These are phyloP conservation scores for Larimichthys crocea DNA, from an alignment of 2,113 vertebrate genomes.

Conservation along the genomic window DNA sequence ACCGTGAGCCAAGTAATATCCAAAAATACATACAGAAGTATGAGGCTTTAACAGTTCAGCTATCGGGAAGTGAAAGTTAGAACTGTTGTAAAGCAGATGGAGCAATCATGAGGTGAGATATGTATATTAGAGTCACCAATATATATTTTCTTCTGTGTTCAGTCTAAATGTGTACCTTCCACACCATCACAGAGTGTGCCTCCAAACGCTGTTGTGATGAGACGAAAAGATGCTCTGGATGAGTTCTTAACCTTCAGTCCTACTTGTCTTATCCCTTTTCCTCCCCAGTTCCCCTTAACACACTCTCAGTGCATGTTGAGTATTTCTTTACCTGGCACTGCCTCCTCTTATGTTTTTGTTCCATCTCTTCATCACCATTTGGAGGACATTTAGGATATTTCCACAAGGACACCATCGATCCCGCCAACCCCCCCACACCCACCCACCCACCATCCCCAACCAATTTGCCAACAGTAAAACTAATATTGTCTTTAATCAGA, in stretches of 20 bases:
- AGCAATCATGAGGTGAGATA: conserved; percentile 5
- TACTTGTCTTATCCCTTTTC: conserved; percentile 25
- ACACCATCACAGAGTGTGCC: neutral
- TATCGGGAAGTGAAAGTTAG: conserved; percentile 15
- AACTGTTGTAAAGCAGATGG: conserved; percentile 29
- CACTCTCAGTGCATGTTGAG: conserved; percentile 24
- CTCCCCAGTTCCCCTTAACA: conserved; percentile 10
- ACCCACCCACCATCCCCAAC: conserved; percentile 61
- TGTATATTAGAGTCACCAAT: conserved; percentile 1
- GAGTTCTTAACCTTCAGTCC: conserved; percentile 39
- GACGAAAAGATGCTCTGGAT: conserved; percentile 26
- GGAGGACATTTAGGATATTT: conserved; percentile 74
- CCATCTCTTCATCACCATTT: conserved; percentile 60
- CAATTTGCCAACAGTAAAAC: conserved; percentile 86
- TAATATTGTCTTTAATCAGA: conserved; percentile 90
- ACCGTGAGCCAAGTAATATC: conserved; percentile 30
- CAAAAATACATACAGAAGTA: conserved; percentile 56
- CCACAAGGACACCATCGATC: conserved; percentile 80
- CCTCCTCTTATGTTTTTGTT: conserved; percentile 37
- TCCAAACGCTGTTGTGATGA: conserved; percentile 14
- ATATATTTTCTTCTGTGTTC: conserved; percentile 14
- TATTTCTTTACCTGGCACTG: conserved; percentile 32
- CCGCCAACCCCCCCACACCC: conserved; percentile 43
- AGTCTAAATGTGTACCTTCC: conserved; percentile 18
- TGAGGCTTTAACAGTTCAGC: conserved; percentile 44